Conservation (phyloP, 2,888 invertebrate species). For the Chromoteleia sp. region DNA sequence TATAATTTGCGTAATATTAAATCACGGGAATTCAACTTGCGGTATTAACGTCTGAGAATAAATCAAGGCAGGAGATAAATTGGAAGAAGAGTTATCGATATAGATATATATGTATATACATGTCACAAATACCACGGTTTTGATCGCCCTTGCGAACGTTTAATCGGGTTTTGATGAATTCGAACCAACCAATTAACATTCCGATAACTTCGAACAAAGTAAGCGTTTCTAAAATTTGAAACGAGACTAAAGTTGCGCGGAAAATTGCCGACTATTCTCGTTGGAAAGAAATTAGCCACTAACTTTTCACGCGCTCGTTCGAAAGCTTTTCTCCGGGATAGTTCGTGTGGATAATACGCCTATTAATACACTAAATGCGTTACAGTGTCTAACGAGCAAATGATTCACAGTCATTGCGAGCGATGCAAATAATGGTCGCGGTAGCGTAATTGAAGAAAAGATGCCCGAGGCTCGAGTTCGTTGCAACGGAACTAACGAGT, state of each 20-base stretch:
- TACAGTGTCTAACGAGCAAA: slow-evolving; percentile 27
- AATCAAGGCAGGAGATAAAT: background rate
- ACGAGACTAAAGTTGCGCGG: background rate
- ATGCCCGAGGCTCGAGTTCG: slow-evolving; percentile 49
- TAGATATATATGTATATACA: no score
- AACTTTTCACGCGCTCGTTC: slow-evolving; percentile 24
- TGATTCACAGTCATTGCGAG: slow-evolving; percentile 21
- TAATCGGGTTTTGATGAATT: no score
- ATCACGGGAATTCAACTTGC: slow-evolving; percentile 1
- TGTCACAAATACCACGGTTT: no score
- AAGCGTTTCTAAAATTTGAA: background rate
- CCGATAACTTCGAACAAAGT: no score
- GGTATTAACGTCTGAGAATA: slow-evolving; percentile 1
- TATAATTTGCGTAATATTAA: slow-evolving; percentile 20
- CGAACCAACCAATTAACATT: no score
- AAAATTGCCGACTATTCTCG: background rate
- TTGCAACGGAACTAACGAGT: slow-evolving; percentile 60
- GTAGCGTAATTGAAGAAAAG: slow-evolving; percentile 43
- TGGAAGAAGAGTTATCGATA: no score
- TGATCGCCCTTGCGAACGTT: no score
- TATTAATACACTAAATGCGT: slow-evolving; percentile 23
- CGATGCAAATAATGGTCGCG: slow-evolving; percentile 36
- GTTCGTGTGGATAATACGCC: slow-evolving; percentile 26
- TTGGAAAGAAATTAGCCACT: background rate
- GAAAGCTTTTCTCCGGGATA: slow-evolving; percentile 22